Evolutionary conservation across 2,113 vertebrate species (phyloP).

Genomic region (Ursus arctos): DNA sequence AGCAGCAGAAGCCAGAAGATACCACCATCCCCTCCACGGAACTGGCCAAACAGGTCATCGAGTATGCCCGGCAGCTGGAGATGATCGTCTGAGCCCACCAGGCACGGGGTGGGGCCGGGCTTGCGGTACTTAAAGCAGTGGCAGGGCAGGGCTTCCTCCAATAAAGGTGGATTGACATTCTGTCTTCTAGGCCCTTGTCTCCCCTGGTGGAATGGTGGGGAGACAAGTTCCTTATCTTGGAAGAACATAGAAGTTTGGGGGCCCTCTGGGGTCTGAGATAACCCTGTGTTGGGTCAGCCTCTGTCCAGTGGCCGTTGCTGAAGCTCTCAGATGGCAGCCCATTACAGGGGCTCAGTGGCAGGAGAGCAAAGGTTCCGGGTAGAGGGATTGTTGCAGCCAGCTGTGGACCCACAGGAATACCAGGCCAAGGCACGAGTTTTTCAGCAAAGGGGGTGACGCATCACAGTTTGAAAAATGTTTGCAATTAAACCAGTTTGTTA

Average conservation of each 20-base stretch:
- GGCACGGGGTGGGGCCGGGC: not conserved
- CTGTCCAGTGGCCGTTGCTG: not conserved
- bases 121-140: not conserved
- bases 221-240: not conserved
- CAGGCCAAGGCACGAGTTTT: not conserved
- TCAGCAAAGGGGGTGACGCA: not conserved
- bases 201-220: not conserved
- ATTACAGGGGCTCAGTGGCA: not conserved
- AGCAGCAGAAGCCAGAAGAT: conserved; percentile 95
- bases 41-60: conserved; percentile 95
- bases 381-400: not conserved
- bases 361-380: not conserved
- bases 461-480: conserved; percentile 25
- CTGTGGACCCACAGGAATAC: not conserved
- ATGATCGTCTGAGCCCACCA: conserved; percentile 93
- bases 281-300: not conserved
- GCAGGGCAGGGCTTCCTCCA: not conserved
- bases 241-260: conserved; percentile 15
- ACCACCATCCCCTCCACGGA: conserved; percentile 95
- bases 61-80: conserved; percentile 96
- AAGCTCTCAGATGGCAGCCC: not conserved
- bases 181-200: conserved; percentile 37
- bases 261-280: not conserved
- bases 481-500: conserved; percentile 64
- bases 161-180: conserved; percentile 63